Conservation (phyloP, 2,113 vertebrate genomes). For the Megaceryle torquata region DNA sequence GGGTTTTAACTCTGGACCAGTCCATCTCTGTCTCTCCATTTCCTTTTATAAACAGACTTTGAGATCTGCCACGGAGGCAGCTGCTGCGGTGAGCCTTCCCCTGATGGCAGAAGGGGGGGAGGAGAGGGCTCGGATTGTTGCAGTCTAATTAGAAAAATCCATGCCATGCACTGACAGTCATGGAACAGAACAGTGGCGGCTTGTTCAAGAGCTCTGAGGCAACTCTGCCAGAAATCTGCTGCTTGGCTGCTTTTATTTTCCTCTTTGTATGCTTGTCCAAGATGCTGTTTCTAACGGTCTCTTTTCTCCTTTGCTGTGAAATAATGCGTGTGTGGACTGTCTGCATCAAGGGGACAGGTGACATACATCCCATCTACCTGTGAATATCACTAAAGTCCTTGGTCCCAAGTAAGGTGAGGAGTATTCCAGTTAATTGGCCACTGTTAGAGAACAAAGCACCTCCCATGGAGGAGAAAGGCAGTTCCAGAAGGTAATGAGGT, state of each 20-base stretch:
- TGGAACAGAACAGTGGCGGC: conserved; percentile 53
- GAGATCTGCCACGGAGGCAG: conserved; percentile 70
- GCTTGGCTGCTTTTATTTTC: conserved; percentile 71
- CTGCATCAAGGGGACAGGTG: conserved; percentile 26
- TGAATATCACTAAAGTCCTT: neutral
- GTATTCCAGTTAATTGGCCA: neutral
- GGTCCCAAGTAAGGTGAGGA: conserved; percentile 30
- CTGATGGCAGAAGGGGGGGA: conserved; percentile 47
- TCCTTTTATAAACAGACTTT: conserved; percentile 77
- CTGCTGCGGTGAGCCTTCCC: conserved; percentile 65
- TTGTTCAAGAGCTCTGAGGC: conserved; percentile 49
- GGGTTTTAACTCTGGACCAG: conserved; percentile 81
- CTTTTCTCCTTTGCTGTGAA: conserved; percentile 61
- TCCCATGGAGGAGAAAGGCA: conserved; percentile 45
- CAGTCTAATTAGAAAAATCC: conserved; percentile 52
- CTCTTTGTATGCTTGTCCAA: conserved; percentile 48
- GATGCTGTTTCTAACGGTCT: conserved; percentile 50
- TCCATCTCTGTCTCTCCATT: conserved; percentile 76
- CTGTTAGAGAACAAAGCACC: conserved; percentile 37
- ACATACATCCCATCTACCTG: conserved; percentile 3
- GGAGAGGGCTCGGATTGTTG: conserved; percentile 55
- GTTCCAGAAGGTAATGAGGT: conserved; percentile 21
- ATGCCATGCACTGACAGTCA: conserved; percentile 64
- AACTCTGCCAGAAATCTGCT: conserved; percentile 67
- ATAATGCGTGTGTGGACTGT: conserved; percentile 11